phyloP scores from a whole-genome alignment of 1,140 invertebrate species.

The Drosophila kanapiae region DNA sequence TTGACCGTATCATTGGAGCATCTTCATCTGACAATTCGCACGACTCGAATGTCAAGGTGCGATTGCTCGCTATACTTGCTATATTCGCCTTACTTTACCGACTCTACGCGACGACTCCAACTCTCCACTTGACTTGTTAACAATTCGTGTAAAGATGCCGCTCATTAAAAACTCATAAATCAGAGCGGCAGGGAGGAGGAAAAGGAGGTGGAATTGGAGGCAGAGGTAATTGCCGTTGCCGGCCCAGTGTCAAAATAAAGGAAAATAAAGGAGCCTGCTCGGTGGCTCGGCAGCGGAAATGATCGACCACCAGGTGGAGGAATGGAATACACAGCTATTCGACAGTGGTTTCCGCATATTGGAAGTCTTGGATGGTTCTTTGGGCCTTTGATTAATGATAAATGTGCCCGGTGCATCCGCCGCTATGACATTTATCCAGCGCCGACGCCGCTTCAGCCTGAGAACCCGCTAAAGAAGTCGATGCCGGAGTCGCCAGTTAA shows the following conservation, averaged over 20 bases:
- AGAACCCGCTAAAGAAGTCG: slow-evolving; percentile 37
- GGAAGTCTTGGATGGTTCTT: slow-evolving; percentile 59
- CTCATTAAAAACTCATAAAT: slow-evolving; percentile 84
- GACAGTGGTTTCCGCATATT: slow-evolving; percentile 71
- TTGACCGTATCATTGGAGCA: slow-evolving; percentile 72
- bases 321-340: slow-evolving; percentile 20
- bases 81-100: slow-evolving; percentile 17
- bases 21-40: slow-evolving; percentile 73
- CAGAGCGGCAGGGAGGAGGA: slow-evolving; percentile 45
- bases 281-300: slow-evolving; percentile 46
- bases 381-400: slow-evolving; percentile 78
- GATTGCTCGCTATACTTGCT: slow-evolving; percentile 49
- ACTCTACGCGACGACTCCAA: slow-evolving; percentile 26
- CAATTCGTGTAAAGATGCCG: slow-evolving; percentile 81
- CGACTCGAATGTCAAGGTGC: slow-evolving; percentile 73
- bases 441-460: slow-evolving; percentile 12
- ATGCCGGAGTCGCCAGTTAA: slow-evolving; percentile 16
- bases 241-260: slow-evolving; percentile 71
- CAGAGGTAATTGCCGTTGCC: slow-evolving; percentile 66
- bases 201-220: slow-evolving; percentile 23
- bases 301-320: slow-evolving; percentile 61
- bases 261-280: slow-evolving; percentile 32
- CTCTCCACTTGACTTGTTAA: slow-evolving; percentile 68
- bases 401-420: slow-evolving; percentile 69
- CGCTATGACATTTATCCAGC: slow-evolving; percentile 75